Percentiles rank a stretch among this genome's conserved stretches.
phyloP scores from a whole-genome alignment of 1,140 invertebrate species.

The Scaptomyza hsui region DNA sequence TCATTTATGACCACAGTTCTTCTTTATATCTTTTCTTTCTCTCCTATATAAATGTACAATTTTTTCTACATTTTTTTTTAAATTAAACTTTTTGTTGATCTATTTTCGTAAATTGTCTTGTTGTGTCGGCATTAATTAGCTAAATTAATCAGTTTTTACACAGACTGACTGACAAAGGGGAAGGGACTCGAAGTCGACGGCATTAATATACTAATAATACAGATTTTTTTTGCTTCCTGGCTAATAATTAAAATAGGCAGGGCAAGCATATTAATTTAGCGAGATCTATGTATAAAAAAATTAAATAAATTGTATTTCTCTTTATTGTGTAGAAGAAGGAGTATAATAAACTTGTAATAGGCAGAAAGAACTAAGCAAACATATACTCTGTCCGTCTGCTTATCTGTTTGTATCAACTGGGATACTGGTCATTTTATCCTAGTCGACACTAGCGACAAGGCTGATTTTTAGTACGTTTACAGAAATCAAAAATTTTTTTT shows the following conservation, averaged over 20 bases:
- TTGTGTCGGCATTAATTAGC: conserved; percentile 38
- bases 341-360: conserved; percentile 1
- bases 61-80: conserved; percentile 28
- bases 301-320: not conserved
- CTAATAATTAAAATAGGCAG: conserved; percentile 20
- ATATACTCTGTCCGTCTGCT: too few species aligned
- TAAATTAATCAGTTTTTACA: not conserved
- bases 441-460: not conserved
- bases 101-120: conserved; percentile 34
- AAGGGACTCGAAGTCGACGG: conserved; percentile 9
- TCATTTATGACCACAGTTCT: conserved; percentile 29
- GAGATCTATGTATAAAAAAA: conserved; percentile 6
- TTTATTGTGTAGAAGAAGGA: too few species aligned
- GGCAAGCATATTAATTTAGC: conserved; percentile 26
- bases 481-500: not conserved
- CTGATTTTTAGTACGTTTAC: not conserved
- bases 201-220: conserved; percentile 15
- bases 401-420: too few species aligned
- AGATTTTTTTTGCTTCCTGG: conserved; percentile 6
- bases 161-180: not conserved
- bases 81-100: conserved; percentile 47
- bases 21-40: conserved; percentile 21
- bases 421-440: not conserved
- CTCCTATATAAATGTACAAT: conserved; percentile 23
- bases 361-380: not conserved